phyloP scores from a whole-genome alignment of 2,797 vertebrate species.

The Notolabrus celidotus region DNA sequence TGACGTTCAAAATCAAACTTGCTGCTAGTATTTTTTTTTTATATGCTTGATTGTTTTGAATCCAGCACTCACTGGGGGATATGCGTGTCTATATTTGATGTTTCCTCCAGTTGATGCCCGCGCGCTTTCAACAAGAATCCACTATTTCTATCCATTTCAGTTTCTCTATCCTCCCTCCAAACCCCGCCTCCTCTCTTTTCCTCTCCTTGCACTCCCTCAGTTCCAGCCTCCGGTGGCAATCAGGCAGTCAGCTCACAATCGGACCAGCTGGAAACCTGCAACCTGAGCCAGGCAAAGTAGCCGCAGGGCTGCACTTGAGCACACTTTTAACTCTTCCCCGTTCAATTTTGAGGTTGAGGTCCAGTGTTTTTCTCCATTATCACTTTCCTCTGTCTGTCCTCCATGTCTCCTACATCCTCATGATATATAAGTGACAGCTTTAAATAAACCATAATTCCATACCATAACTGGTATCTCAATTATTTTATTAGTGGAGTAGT shows the following conservation, averaged over 20 bases:
- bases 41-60: too few species aligned
- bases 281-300: slow-evolving; percentile 24
- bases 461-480: too few species aligned
- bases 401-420: slow-evolving; percentile 8
- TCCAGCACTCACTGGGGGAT: too few species aligned
- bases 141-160: slow-evolving; percentile 18
- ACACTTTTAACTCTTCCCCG: slow-evolving; percentile 27
- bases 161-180: slow-evolving; percentile 5
- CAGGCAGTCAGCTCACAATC: slow-evolving; percentile 43
- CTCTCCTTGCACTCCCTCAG: neutral
- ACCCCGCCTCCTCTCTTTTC: neutral
- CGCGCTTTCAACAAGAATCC: slow-evolving; percentile 14
- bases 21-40: too few species aligned
- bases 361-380: neutral
- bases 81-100: too few species aligned
- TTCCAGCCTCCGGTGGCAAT: slow-evolving; percentile 38
- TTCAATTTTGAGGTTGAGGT: neutral
- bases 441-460: neutral
- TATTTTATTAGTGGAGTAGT: neutral
- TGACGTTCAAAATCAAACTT: too few species aligned
- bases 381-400: slow-evolving; percentile 3
- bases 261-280: slow-evolving; percentile 45
- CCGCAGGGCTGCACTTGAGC: slow-evolving; percentile 25
- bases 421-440: slow-evolving; percentile 5
- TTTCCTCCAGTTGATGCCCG: slow-evolving; percentile 28